phyloP scores from a whole-genome alignment of 2,888 invertebrate genomes.

The Leucoptera coffeella region DNA sequence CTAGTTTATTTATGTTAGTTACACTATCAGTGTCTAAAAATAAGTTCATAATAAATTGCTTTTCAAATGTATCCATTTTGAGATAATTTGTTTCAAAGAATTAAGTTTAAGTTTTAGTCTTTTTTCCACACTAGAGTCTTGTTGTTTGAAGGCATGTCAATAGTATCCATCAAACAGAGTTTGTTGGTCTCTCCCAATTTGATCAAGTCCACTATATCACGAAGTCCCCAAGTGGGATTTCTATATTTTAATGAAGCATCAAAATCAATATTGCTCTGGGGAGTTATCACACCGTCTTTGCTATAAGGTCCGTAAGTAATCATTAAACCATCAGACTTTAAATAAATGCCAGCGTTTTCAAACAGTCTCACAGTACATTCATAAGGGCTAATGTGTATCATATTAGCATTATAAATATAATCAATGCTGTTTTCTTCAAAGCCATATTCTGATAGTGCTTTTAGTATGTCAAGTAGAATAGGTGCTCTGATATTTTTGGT shows the following conservation, averaged over 20 bases:
- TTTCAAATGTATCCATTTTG: conserved; percentile 19
- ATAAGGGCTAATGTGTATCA: conserved; percentile 82
- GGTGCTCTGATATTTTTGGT: conserved; percentile 64
- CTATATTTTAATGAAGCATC: conserved; percentile 58
- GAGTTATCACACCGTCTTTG: conserved; percentile 68
- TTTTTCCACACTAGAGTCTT: conserved; percentile 75
- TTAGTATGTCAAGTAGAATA: conserved; percentile 59
- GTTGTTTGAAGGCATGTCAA: conserved; percentile 87
- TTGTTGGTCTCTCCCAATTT: conserved; percentile 56
- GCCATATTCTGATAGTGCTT: conserved; percentile 28
- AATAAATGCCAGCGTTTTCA: conserved; percentile 58
- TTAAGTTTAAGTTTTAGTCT: conserved; percentile 10
- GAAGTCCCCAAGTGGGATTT: conserved; percentile 72
- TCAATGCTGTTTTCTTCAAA: conserved; percentile 54
- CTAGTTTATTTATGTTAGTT: conserved; percentile 22
- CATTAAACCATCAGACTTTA: conserved; percentile 65
- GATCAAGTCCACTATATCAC: conserved; percentile 67
- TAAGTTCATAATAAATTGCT: conserved; percentile 27
- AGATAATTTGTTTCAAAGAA: too few relatives aligned
- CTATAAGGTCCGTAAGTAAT: conserved; percentile 85
- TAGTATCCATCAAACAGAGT: conserved; percentile 54
- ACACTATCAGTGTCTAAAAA: conserved; percentile 30
- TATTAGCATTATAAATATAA: conserved; percentile 76
- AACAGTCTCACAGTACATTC: conserved; percentile 71
- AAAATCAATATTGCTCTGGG: conserved; percentile 79